Evolutionary conservation across 2,888 invertebrate genomes (phyloP), one percentile per base, ranked within the genome.

Genomic region (Eristalis intricaria): DNA sequence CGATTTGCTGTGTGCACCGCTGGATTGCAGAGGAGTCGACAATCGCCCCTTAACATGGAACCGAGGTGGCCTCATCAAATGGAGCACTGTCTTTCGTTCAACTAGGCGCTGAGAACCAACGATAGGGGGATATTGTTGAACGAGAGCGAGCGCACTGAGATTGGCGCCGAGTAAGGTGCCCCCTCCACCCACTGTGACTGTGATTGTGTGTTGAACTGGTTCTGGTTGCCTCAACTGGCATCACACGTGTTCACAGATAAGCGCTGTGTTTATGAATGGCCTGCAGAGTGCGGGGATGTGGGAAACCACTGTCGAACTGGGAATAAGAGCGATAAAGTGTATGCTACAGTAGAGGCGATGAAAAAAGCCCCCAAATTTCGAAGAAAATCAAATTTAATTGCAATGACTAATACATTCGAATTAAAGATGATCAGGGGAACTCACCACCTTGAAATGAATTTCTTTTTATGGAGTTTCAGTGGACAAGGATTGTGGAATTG

Each of bases 11-110:
- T 81, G 58, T 81, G 76, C 69, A 81, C 64, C 81, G 79, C 77
- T 40, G 43, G 78, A 60, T 26, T 26, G 60, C 13, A 29, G 60
- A 60, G 60, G 26, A 60, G 76, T 32, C 43, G 69, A 71, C 71
- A 32, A 32, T 65, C 81, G 26, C 78, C 75, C 63, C 74, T 76
- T 50, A 50, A 82, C 68, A 40, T 22, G 65, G 70, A 64, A 86
- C 82, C 65, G 73, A 84, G 83, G 80, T 89, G 89, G 89, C 87
- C 88, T 88, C 89, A 89, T 89, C 89, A 89, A 89, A 89, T 89
- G 89, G 89, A 89, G 89, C 89, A 89, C 89, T 89, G 89, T 89
- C 89, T 89, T 89, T 89, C 88, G 78, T 84, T 71, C 26, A 35
- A 83, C 79, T 88, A 76, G 89, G 89, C 68, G 75, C 76, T 40